phyloP scores from a whole-genome alignment of 2,888 invertebrate genomes.

The Phalera bucephala region DNA sequence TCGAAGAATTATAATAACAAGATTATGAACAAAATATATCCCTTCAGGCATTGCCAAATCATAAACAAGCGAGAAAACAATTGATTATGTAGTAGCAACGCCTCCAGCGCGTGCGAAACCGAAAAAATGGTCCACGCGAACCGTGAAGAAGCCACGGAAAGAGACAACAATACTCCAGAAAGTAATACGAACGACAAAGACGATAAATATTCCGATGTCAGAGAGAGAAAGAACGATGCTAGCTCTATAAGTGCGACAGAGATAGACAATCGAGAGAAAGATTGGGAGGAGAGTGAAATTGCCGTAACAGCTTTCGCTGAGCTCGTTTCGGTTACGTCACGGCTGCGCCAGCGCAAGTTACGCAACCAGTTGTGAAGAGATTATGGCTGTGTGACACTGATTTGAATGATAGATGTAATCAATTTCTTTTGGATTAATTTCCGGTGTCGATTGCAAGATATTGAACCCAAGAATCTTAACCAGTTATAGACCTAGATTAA shows the following conservation, averaged over 20 bases:
- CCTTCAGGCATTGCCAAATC: constrained; percentile 32
- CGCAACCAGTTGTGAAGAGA: constrained; percentile 60
- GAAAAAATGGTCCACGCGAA: constrained; percentile 62
- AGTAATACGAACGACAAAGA: constrained; percentile 43
- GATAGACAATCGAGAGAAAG: constrained; percentile 61
- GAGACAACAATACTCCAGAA: constrained; percentile 48
- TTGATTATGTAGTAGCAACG: constrained; percentile 63
- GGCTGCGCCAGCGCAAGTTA: constrained; percentile 53
- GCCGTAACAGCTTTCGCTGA: constrained; percentile 77
- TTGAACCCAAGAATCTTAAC: constrained; percentile 11
- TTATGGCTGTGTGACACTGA: constrained; percentile 77
- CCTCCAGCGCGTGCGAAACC: constrained; percentile 67
- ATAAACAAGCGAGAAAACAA: constrained; percentile 60
- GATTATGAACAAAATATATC: constrained; percentile 35
- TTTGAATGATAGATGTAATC: constrained; percentile 73
- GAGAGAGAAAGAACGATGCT: constrained; percentile 38
- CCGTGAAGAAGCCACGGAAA: constrained; percentile 61
- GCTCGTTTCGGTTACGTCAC: constrained; percentile 78
- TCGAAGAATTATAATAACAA: constrained; percentile 22
- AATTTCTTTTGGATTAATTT: constrained; percentile 58
- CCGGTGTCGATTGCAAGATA: constrained; percentile 43
- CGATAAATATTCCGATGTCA: constrained; percentile 38
- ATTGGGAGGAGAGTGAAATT: constrained; percentile 75
- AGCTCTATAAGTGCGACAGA: constrained; percentile 40
- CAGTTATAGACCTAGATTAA: background rate